Conservation (phyloP, 1,140 invertebrate genomes). For the Drosophila biarmipes region DNA sequence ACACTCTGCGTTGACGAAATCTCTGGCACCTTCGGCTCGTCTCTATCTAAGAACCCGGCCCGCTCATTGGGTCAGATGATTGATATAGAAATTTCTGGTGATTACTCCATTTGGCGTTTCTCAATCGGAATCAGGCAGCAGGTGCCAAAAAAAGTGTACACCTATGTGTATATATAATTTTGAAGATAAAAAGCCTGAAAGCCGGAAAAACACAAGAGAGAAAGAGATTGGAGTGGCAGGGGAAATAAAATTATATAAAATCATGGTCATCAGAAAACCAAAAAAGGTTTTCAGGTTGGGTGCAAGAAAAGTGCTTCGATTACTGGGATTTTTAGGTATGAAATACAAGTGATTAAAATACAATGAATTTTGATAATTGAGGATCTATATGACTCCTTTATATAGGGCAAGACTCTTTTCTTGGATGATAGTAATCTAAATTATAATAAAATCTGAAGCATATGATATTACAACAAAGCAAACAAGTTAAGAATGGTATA, state of each 20-base stretch:
- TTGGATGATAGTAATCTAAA: too few species aligned
- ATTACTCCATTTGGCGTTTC: constrained; percentile 44
- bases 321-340: too few species aligned
- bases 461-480: too few species aligned
- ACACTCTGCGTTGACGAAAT: constrained; percentile 47
- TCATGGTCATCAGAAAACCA: not conserved
- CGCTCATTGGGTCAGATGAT: constrained; percentile 55
- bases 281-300: not conserved
- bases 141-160: constrained; percentile 7
- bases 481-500: too few species aligned
- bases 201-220: not conserved
- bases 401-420: too few species aligned
- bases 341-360: too few species aligned
- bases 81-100: constrained; percentile 53
- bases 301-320: too few species aligned
- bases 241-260: not conserved
- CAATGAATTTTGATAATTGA: too few species aligned
- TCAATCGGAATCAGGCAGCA: constrained; percentile 34
- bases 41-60: constrained; percentile 41
- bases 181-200: constrained; percentile 14
- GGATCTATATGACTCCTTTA: too few species aligned
- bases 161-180: not conserved
- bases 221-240: constrained; percentile 1
- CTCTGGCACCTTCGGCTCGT: constrained; percentile 34
- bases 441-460: too few species aligned